A percentile compares a stretch with the other conserved stretches of the same genome.
These are phyloP conservation scores for Ceratitis capitata DNA, from an alignment of 1,140 invertebrate species.

Conservation along the genomic window DNA sequence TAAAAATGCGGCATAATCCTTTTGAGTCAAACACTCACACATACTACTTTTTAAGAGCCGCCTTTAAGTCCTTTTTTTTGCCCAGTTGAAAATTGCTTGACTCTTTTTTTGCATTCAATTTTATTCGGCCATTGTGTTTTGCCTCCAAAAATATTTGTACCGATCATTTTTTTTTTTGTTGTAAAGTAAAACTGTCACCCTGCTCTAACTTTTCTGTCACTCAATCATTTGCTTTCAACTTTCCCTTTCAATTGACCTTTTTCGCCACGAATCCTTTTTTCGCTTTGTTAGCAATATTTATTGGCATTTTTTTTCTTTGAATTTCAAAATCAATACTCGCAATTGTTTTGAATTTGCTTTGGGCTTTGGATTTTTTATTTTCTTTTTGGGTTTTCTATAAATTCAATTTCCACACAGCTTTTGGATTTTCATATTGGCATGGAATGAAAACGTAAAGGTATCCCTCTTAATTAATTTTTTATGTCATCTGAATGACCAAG, in stretches of 20 bases:
- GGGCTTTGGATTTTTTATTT: neutral
- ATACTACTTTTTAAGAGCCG: no score
- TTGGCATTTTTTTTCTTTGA: constrained; percentile 25
- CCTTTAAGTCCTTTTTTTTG: neutral
- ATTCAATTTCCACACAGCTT: no score
- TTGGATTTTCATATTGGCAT: no score
- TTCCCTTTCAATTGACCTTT: constrained; percentile 9
- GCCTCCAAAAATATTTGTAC: no score
- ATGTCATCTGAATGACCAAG: no score
- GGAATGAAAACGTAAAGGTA: no score
- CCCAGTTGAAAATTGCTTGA: neutral
- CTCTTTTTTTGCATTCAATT: neutral
- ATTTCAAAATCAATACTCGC: neutral
- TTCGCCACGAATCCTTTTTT: neutral
- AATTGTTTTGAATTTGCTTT: neutral
- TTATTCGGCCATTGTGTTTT: neutral
- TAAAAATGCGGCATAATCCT: constrained; percentile 21
- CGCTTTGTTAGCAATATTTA: neutral
- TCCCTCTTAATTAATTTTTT: no score
- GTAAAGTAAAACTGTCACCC: neutral
- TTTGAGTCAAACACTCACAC: neutral
- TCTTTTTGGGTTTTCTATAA: neutral
- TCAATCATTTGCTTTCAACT: constrained; percentile 25
- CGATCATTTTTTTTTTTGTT: no score
- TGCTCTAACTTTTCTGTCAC: neutral